These are phyloP conservation scores for Ischnura elegans DNA, from an alignment of 2,888 invertebrate genomes.

Conservation along the genomic window DNA sequence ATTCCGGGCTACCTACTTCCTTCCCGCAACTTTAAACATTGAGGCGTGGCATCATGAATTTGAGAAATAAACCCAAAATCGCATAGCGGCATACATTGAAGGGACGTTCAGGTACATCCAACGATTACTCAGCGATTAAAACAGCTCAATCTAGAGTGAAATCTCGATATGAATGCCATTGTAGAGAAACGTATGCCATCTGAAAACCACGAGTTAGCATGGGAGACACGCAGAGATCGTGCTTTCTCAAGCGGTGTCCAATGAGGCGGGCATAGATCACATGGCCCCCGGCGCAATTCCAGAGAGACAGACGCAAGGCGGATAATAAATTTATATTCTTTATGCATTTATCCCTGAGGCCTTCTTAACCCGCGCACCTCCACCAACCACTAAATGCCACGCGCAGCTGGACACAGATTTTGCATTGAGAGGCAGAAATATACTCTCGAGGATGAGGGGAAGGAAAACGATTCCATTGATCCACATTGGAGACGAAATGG, in stretches of 20 bases:
- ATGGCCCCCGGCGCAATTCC: not conserved
- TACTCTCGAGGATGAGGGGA: not conserved
- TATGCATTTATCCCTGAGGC: not conserved
- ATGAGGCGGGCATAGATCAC: not conserved
- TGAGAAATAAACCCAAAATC: not conserved
- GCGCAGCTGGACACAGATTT: slow-evolving; percentile 46
- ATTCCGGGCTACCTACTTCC: no score
- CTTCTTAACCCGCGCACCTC: not conserved
- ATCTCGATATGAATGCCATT: not conserved
- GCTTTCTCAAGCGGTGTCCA: not conserved
- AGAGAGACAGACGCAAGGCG: not conserved
- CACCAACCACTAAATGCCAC: slow-evolving; percentile 20
- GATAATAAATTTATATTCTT: not conserved
- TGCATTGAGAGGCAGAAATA: slow-evolving; percentile 44
- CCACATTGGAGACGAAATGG: not conserved
- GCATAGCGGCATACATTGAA: not conserved
- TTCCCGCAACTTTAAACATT: no score
- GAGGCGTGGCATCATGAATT: not conserved
- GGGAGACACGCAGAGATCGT: not conserved
- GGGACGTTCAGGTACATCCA: not conserved
- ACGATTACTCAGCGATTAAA: not conserved
- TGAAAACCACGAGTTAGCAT: not conserved
- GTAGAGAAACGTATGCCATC: not conserved
- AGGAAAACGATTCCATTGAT: slow-evolving; percentile 19
- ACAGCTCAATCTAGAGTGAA: not conserved